Evolutionary conservation across 2,113 vertebrate species (phyloP), one percentile per base, ranked within the genome.

Genomic region (Hymenochirus boettgeri): DNA sequence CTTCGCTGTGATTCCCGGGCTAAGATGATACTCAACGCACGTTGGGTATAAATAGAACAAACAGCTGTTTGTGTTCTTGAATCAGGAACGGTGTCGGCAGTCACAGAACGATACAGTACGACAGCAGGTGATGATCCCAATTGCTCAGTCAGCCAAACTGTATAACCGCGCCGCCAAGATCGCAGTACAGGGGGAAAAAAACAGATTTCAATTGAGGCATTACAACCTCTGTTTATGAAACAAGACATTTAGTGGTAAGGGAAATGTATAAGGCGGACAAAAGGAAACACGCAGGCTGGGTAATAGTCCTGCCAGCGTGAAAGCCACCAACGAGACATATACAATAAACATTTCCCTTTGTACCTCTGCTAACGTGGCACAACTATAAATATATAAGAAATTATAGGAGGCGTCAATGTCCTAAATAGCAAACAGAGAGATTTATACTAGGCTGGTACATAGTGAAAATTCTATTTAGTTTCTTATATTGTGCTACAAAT

Each of bases 141-240:
- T 47, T 31, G 67, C 59, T 57, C 52, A 54, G 42, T 35, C 22
- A 59, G 64, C 55, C 56, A 67, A 52, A 67, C 59, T 52, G 48
- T 26, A 67, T 59, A 59, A 31, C 53, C 53, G 47, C 46, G 18
- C 25, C 65, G 31, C 27, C 56, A 67, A 53, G 18, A 48, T 52
- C 13, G 23, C 29, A 52, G 29, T n/a, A 52, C 21, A 52, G 25
- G 27, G 46, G 17, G 52, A 58, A 23, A 65, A 48, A 7, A 22
- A 23, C 50, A 7, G 25, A 11, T 18, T 72, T 66, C 25, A 45
- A 71, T 52, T 39, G 19, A 78, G 47, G 72, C 48, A 63, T 35
- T 0, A 1, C 25, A 61, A 48, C n/a, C 9, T 15, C 47, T 50
- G 15, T 66, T 60, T 45, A 53, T 62, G 62, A 46, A 56, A 62